These are phyloP conservation scores for Hydroisotoma schaefferi DNA, from an alignment of 2,888 invertebrate species.

Conservation along the genomic window DNA sequence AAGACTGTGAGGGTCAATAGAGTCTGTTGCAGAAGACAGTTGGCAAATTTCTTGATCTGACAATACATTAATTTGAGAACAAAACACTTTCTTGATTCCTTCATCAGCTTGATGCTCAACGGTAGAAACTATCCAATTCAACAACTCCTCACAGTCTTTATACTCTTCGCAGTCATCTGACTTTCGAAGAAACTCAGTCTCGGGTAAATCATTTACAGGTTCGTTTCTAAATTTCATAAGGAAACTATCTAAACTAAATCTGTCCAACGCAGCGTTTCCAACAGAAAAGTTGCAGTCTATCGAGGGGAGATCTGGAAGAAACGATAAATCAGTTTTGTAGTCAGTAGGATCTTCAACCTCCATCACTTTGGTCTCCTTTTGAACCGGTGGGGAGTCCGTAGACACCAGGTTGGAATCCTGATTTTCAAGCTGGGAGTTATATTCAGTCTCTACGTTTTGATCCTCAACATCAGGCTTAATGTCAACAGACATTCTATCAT, in stretches of 20 bases:
- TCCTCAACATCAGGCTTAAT: conserved; percentile 4
- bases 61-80: not conserved
- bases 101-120: not conserved
- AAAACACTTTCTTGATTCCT: not conserved
- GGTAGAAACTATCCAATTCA: not conserved
- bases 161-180: not conserved
- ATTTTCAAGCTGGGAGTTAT: no score
- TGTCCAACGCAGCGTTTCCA: not conserved
- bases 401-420: no score
- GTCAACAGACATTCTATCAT: conserved; percentile 8
- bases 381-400: no score
- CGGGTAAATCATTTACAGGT: not conserved
- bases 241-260: not conserved
- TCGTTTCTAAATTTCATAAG: not conserved
- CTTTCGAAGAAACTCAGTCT: not conserved
- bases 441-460: not conserved
- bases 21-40: no score
- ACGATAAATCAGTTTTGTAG: not conserved
- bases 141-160: not conserved
- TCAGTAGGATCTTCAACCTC: not conserved
- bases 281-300: not conserved
- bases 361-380: not conserved
- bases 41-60: not conserved
- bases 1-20: not conserved
- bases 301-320: conserved; percentile 1